Evolutionary conservation across 2,797 vertebrate genomes (phyloP).

Genomic region (Euphonia xanthogaster): DNA sequence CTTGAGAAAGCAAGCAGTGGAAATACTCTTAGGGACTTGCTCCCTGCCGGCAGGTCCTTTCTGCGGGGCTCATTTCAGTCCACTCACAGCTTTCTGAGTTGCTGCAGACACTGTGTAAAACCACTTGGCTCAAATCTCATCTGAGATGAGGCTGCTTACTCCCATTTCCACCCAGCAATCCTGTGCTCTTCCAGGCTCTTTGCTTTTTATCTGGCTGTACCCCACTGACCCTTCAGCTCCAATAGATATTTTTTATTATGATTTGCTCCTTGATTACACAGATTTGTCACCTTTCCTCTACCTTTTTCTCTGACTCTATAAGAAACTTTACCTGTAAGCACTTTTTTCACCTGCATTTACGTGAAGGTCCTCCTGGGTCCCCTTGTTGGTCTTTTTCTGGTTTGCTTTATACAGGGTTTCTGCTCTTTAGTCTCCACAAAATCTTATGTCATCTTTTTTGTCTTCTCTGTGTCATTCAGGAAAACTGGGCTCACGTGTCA

Average conservation of each 20-base stretch:
- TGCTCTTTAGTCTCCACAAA: not conserved
- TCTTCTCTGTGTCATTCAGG: not conserved
- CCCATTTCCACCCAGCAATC: not conserved
- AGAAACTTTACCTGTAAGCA: not conserved
- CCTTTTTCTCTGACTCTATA: not conserved
- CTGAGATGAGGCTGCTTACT: not conserved
- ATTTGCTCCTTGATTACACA: not conserved
- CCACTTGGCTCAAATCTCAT: not conserved
- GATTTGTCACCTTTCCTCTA: not conserved
- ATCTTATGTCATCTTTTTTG: not conserved
- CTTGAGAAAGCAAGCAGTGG: not conserved
- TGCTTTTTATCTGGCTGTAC: not conserved
- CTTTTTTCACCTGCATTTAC: not conserved
- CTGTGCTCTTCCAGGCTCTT: not conserved
- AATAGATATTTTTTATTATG: not conserved
- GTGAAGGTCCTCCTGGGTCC: fast-evolving
- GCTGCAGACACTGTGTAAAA: not conserved
- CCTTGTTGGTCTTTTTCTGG: not conserved
- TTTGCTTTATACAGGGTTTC: not conserved
- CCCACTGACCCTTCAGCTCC: not conserved
- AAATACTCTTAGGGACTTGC: fast-evolving
- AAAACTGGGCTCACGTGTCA: not conserved
- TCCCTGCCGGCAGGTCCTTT: not conserved
- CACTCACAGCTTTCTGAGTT: not conserved
- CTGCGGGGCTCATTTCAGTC: not conserved